Conservation (phyloP, 1,140 invertebrate species). For the Lysiphlebus fabarum region DNA sequence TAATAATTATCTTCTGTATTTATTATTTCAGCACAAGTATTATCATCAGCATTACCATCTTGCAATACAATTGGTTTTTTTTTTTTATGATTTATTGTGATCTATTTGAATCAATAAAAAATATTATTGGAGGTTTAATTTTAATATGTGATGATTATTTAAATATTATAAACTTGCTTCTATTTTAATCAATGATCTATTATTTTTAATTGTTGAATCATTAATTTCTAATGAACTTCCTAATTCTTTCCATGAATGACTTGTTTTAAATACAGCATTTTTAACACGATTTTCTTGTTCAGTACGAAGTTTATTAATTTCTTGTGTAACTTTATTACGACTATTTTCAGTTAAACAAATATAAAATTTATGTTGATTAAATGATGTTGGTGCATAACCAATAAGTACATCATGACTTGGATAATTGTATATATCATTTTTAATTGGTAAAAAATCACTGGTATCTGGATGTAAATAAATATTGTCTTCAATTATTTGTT, state of each 20-base stretch:
- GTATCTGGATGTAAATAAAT: conserved; percentile 52
- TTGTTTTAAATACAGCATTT: conserved; percentile 61
- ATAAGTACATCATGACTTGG: conserved; percentile 61
- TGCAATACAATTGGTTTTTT: background rate
- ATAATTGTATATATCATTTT: conserved; percentile 54
- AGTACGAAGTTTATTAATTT: conserved; percentile 59
- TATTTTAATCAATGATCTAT: conserved; percentile 61
- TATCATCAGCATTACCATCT: conserved; percentile 54
- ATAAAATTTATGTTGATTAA: conserved; percentile 66
- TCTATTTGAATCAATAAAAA: background rate
- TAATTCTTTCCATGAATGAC: conserved; percentile 59
- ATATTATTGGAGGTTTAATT: conserved; percentile 7
- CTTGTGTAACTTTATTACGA: conserved; percentile 48
- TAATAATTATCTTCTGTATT: conserved; percentile 58
- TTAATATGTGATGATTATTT: background rate
- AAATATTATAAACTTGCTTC: conserved; percentile 58
- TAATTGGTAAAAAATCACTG: conserved; percentile 60
- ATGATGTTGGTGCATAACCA: conserved; percentile 64
- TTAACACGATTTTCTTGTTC: conserved; percentile 63
- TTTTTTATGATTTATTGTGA: background rate
- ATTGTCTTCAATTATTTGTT: conserved; percentile 62
- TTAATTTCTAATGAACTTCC: conserved; percentile 66
- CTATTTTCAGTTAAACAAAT: conserved; percentile 62
- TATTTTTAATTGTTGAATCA: conserved; percentile 53
- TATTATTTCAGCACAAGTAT: no score